phyloP scores from a whole-genome alignment of 1,140 invertebrate genomes.

The Monomorium pharaonis region DNA sequence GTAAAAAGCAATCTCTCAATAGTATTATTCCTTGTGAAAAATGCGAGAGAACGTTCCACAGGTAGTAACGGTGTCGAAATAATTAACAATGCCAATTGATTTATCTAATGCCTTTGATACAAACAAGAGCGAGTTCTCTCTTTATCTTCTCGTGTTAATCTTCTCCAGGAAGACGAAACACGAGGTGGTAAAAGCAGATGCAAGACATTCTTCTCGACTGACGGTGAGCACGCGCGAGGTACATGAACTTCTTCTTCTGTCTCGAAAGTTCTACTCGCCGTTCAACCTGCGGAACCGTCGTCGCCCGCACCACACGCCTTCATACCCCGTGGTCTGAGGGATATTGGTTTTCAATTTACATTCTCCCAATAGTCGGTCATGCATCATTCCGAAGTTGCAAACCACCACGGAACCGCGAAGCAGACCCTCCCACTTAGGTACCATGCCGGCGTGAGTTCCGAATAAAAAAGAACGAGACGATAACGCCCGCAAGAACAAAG shows the following conservation, averaged over 20 bases:
- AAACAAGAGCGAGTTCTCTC: slow-evolving; percentile 3
- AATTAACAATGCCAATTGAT: not conserved
- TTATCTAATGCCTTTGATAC: not conserved
- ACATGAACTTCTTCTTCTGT: slow-evolving; percentile 55
- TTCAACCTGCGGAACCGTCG: slow-evolving; percentile 21
- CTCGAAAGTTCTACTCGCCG: slow-evolving; percentile 61
- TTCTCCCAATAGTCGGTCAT: slow-evolving; percentile 72
- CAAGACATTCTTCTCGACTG: slow-evolving; percentile 35
- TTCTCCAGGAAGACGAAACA: not conserved
- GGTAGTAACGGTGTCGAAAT: not conserved
- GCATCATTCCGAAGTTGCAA: slow-evolving; percentile 73
- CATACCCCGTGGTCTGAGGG: slow-evolving; percentile 30
- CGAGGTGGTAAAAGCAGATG: not conserved
- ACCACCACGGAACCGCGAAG: slow-evolving; percentile 54
- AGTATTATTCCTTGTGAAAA: not conserved
- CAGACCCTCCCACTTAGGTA: not conserved
- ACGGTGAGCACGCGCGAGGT: not conserved
- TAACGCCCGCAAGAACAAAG: slow-evolving; percentile 55
- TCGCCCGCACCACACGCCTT: not conserved
- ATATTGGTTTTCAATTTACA: slow-evolving; percentile 80
- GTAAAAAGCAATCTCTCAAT: slow-evolving; percentile 35
- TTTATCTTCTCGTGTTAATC: not conserved
- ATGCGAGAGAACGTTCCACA: not conserved
- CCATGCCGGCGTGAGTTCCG: not conserved
- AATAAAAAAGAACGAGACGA: slow-evolving; percentile 37